Evolutionary conservation across 2,113 vertebrate genomes (phyloP), one percentile per base, ranked within the genome.

Genomic region (Burhinus oedicnemus): DNA sequence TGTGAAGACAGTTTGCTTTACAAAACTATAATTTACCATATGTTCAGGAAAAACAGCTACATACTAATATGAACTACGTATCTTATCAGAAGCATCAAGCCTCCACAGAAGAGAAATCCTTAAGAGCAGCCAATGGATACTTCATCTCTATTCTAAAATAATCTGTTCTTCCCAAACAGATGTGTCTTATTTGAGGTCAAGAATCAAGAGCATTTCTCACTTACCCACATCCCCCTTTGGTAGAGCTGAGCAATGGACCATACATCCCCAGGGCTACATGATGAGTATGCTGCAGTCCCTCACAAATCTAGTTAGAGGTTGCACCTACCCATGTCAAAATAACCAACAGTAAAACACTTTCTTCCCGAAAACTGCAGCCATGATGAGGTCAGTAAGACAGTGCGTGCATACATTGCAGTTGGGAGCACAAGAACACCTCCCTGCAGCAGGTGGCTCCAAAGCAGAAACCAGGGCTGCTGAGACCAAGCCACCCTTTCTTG

Each of bases 391-490:
- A 58, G 68, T 52, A 61, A 60, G 79, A 69, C 66, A 85, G 60
- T 0, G 0, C 1, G 2, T 14, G 12, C 47, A 76, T 42, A 20
- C 75, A 30, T 0, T 45, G 44, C 42, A 45, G 47, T n/a, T 38
- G 36, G 87, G 40, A 91, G 32, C 11, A 55, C 19, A 80, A 42
- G 55, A 93, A 34, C 22, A 62, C 8, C 21, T 78, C 36, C 30
- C 11, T 55, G 68, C 29, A 81, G 49, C 60, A 74, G 23, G 10
- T 25, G 9, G 45, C 51, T 52, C 23, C 1, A 4, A 68, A 70
- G 71, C 58, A 88, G 36, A 72, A 45, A 72, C 12, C 57, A 32
- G 12, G 32, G 20, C n/a, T 5, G 2, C 36, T 44, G 25, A 81
- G n/a, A 75, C 19, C 32, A 58, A 89, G 9, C 22, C 42, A 38